Evolutionary conservation across 2,113 vertebrate genomes (phyloP).

Genomic region (Nothoprocta perdicaria): DNA sequence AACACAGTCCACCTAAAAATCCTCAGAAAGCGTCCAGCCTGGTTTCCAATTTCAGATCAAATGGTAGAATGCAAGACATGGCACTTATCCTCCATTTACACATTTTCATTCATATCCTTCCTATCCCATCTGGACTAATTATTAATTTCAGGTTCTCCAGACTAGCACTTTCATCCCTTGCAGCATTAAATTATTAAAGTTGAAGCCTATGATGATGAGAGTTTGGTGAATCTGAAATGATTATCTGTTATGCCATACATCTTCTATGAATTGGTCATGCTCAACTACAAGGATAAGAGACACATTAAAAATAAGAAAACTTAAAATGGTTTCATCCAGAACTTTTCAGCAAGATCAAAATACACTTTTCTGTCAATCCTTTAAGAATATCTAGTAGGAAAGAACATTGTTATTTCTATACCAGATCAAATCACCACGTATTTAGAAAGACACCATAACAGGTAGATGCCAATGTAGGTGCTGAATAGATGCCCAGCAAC

Average conservation of each 20-base stretch:
- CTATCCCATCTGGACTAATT: not conserved
- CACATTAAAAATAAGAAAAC: not conserved
- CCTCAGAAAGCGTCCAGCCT: not conserved
- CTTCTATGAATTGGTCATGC: not conserved
- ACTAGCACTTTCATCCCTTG: not conserved
- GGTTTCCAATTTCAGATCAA: not conserved
- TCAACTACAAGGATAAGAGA: not conserved
- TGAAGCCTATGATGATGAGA: not conserved
- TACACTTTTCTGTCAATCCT: not conserved
- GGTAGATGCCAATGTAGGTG: not conserved
- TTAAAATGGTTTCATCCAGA: not conserved
- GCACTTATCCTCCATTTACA: not conserved
- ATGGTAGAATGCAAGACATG: not conserved
- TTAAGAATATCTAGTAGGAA: not conserved
- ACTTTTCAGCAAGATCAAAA: slow-evolving; percentile 42
- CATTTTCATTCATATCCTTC: not conserved
- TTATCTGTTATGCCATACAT: not conserved
- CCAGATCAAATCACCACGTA: not conserved
- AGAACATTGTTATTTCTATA: not conserved
- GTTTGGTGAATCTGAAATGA: not conserved
- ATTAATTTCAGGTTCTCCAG: not conserved
- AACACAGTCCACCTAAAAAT: not conserved
- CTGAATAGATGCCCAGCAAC: not conserved
- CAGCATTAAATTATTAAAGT: not conserved
- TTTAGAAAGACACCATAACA: not conserved